These are phyloP conservation scores for Hafferia zeledoni DNA, from an alignment of 2,797 vertebrate species.

Conservation along the genomic window DNA sequence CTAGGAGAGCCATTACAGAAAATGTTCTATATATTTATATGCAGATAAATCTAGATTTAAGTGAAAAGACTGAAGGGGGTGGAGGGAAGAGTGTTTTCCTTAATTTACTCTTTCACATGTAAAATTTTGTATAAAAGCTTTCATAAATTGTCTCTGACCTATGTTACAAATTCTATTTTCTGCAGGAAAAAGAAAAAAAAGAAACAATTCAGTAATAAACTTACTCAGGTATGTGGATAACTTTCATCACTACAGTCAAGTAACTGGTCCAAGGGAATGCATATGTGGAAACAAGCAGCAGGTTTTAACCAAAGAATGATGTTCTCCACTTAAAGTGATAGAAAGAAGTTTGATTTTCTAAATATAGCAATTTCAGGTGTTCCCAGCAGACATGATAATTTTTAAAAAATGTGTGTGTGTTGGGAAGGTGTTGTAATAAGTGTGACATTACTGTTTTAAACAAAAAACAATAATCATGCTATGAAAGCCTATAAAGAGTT, in stretches of 20 bases:
- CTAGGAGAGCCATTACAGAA: conserved; percentile 28
- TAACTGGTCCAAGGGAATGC: not conserved
- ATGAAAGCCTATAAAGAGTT: not conserved
- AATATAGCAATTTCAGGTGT: not conserved
- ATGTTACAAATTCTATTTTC: not conserved
- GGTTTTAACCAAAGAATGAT: not conserved
- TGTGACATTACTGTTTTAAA: not conserved
- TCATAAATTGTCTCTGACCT: not conserved
- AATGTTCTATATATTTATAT: not conserved
- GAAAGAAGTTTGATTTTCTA: not conserved
- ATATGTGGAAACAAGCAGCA: not conserved
- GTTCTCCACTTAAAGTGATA: not conserved
- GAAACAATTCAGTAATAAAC: not conserved
- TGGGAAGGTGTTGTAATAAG: not conserved
- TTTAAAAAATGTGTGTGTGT: not conserved
- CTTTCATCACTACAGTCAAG: not conserved
- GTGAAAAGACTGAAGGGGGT: not conserved
- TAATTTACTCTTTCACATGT: not conserved
- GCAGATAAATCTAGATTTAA: not conserved
- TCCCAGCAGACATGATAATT: not conserved
- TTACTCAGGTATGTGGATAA: not conserved
- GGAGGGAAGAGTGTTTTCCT: not conserved
- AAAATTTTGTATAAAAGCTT: not conserved
- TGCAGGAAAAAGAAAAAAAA: not conserved
- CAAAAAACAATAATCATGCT: not conserved